These are phyloP conservation scores for Sympetrum striolatum DNA, from an alignment of 2,888 invertebrate genomes.

Conservation along the genomic window DNA sequence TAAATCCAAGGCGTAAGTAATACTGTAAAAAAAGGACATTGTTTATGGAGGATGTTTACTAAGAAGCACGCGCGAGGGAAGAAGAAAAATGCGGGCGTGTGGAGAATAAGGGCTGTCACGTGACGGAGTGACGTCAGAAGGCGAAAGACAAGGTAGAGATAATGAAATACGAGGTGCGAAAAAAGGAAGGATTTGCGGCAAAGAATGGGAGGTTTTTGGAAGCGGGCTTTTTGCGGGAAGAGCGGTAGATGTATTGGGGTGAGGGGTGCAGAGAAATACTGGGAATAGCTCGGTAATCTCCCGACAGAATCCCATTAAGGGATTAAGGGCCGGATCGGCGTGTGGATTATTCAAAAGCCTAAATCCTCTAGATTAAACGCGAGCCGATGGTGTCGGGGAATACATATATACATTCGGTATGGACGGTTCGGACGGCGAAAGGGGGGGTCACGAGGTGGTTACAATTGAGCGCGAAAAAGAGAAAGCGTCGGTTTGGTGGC, in stretches of 20 bases:
- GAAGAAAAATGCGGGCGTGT: not conserved
- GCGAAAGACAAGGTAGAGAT: not conserved
- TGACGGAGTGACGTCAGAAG: not conserved
- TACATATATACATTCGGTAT: constrained; percentile 23
- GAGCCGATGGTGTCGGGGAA: constrained; percentile 41
- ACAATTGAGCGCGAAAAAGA: not conserved
- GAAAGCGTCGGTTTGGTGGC: not conserved
- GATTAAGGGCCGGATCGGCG: constrained; percentile 41
- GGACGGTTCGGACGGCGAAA: not conserved
- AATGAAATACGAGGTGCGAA: not conserved
- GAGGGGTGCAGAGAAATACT: not conserved
- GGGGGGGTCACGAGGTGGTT: not conserved
- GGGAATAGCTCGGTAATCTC: constrained; percentile 43
- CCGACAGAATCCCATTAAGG: constrained; percentile 40
- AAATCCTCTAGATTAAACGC: constrained; percentile 41
- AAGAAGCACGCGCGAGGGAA: not conserved
- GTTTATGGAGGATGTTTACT: no score
- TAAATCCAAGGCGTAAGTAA: no score
- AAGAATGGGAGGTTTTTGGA: not conserved
- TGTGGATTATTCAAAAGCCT: constrained; percentile 43
- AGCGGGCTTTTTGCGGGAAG: not conserved
- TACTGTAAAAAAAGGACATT: no score
- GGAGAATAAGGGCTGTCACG: not conserved
- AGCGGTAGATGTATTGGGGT: not conserved
- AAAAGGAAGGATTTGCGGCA: not conserved